Percentiles rank a stretch among this genome's conserved stretches.
Conservation (phyloP, 2,113 vertebrate genomes). For the Ammodytes marinus region DNA sequence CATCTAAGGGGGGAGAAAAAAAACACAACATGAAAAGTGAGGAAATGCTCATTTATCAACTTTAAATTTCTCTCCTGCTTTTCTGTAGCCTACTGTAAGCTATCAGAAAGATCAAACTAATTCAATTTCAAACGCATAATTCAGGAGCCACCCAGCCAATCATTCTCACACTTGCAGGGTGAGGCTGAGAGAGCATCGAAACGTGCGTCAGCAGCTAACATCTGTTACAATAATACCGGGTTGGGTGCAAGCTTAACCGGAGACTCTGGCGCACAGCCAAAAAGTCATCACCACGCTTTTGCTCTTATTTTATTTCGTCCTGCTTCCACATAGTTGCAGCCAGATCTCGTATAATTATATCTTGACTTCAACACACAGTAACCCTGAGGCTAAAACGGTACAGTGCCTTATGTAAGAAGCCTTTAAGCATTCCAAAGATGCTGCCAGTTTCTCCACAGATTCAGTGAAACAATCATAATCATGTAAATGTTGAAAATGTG, state of each 20-base stretch:
- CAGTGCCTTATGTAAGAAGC: background rate
- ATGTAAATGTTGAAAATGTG: background rate
- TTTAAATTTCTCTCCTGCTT: background rate
- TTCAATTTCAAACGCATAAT: background rate
- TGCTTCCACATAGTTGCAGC: conserved; percentile 21
- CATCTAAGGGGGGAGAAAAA: conserved; percentile 29
- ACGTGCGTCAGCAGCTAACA: conserved; percentile 6
- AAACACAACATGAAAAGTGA: background rate
- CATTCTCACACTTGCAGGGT: background rate
- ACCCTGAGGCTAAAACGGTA: background rate
- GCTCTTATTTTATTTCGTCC: conserved; percentile 14
- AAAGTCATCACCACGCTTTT: background rate
- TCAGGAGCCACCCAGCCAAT: conserved; percentile 7
- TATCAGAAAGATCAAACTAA: background rate
- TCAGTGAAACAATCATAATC: background rate
- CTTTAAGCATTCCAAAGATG: background rate
- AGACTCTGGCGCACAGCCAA: conserved; percentile 16
- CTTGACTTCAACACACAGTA: background rate
- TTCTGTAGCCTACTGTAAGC: background rate
- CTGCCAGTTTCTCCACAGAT: background rate
- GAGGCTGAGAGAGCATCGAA: background rate
- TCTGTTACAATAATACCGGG: conserved; percentile 7
- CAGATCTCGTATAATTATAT: conserved; percentile 8
- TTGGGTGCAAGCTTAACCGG: background rate
- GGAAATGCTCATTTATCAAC: background rate